These are phyloP conservation scores for Oncorhynchus tshawytscha DNA, from an alignment of 2,113 vertebrate genomes.

Conservation along the genomic window DNA sequence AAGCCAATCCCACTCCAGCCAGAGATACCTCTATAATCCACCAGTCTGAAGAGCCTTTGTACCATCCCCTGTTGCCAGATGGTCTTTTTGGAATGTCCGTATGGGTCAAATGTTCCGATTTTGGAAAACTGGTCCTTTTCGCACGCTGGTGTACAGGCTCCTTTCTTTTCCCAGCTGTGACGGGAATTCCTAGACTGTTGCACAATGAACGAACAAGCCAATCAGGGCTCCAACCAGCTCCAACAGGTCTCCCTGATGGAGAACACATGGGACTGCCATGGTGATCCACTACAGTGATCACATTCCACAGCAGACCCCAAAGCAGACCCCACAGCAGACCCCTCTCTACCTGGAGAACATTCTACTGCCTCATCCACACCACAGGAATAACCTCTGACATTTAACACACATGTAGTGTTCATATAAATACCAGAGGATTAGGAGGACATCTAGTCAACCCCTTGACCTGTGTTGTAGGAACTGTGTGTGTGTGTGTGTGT, in stretches of 20 bases:
- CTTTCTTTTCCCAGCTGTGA: constrained; percentile 46
- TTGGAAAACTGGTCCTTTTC: constrained; percentile 41
- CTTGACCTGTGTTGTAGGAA: background rate
- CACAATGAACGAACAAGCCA: constrained; percentile 21
- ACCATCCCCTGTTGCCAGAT: background rate
- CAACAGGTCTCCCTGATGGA: constrained; percentile 47
- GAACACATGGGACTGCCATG: constrained; percentile 58
- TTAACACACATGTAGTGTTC: background rate
- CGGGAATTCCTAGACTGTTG: constrained; percentile 30
- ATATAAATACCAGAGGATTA: background rate
- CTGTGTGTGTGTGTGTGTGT: background rate
- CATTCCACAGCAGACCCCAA: constrained; percentile 33
- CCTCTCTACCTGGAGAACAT: constrained; percentile 10
- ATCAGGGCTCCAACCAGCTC: constrained; percentile 21
- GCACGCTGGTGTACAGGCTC: constrained; percentile 35
- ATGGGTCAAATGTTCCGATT: constrained; percentile 15
- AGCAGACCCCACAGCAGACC: background rate
- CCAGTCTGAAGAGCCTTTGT: no score
- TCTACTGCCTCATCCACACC: constrained; percentile 12
- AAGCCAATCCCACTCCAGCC: no score
- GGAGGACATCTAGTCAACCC: background rate
- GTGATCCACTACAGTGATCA: constrained; percentile 36
- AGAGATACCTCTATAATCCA: no score
- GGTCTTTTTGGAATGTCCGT: background rate
- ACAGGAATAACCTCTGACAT: constrained; percentile 21